A percentile compares a stretch with the other conserved stretches of the same genome.
Evolutionary conservation across 2,797 vertebrate species (phyloP).

Genomic region (Gastrophryne carolinensis): DNA sequence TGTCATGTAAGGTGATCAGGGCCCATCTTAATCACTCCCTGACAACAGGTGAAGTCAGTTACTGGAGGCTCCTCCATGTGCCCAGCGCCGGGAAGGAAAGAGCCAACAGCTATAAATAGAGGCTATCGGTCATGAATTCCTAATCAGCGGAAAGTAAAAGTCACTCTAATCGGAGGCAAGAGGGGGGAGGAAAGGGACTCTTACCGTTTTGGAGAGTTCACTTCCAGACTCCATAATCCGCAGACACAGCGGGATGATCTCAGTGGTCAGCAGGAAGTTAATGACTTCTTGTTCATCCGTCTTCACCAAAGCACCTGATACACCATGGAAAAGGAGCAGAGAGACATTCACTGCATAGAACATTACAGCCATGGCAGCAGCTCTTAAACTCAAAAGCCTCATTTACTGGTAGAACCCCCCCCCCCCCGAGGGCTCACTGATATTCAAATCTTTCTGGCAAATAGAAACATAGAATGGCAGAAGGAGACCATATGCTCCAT

Average conservation of each 20-base stretch:
- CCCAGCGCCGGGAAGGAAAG: neutral
- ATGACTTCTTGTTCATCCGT: constrained; percentile 98
- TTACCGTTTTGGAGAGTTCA: constrained; percentile 96
- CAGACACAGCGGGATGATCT: constrained; percentile 95
- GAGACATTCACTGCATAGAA: neutral
- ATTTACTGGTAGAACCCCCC: too few species aligned
- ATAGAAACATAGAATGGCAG: too few species aligned
- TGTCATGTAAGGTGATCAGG: too few species aligned
- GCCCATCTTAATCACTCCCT: too few species aligned
- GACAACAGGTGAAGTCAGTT: neutral
- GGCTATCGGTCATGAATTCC: neutral
- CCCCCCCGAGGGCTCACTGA: too few species aligned
- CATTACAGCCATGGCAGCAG: too few species aligned
- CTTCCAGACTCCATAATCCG: constrained; percentile 98
- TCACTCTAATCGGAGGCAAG: neutral
- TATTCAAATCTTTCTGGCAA: too few species aligned
- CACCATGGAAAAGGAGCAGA: neutral
- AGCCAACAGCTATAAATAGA: neutral
- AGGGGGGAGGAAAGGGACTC: neutral
- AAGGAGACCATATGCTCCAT: too few species aligned
- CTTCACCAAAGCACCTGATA: constrained; percentile 91
- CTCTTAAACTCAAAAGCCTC: too few species aligned
- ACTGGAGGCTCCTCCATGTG: neutral
- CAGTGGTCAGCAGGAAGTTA: constrained; percentile 94
- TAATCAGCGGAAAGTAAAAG: constrained; percentile 21